phyloP scores from a whole-genome alignment of 2,113 vertebrate species.

The Sapajus apella region DNA sequence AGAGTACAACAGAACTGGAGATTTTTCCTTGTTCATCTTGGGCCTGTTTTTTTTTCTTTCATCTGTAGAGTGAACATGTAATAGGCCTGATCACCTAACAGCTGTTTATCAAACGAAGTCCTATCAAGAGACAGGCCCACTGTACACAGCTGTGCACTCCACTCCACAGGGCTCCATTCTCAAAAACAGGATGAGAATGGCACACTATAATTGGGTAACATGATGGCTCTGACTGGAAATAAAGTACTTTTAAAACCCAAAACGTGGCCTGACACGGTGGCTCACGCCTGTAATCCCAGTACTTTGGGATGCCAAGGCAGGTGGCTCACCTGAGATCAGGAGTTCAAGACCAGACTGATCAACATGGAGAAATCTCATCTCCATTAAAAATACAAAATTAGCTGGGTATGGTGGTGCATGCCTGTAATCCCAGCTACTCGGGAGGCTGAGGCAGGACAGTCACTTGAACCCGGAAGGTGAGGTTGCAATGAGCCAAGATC shows the following conservation, averaged over 20 bases:
- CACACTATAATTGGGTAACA: neutral
- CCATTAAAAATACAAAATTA: too few species aligned
- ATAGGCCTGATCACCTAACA: neutral
- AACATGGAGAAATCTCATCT: too few species aligned
- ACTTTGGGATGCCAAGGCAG: too few species aligned
- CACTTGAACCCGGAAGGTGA: too few species aligned
- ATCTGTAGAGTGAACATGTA: neutral
- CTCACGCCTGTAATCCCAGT: too few species aligned
- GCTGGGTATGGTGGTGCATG: too few species aligned
- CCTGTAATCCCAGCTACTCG: too few species aligned
- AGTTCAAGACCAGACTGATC: too few species aligned
- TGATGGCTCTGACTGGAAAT: neutral
- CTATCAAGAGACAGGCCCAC: neutral
- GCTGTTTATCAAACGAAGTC: neutral
- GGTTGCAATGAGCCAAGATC: too few species aligned
- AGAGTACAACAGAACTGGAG: neutral
- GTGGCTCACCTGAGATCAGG: too few species aligned
- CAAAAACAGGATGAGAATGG: neutral
- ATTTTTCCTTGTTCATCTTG: neutral
- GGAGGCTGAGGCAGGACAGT: too few species aligned
- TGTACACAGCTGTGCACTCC: neutral
- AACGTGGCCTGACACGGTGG: neutral
- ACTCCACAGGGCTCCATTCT: neutral
- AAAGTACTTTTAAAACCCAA: constrained; percentile 12
- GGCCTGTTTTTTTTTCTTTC: neutral